These are phyloP conservation scores for Nezara viridula DNA, from an alignment of 2,888 invertebrate genomes.

Conservation along the genomic window DNA sequence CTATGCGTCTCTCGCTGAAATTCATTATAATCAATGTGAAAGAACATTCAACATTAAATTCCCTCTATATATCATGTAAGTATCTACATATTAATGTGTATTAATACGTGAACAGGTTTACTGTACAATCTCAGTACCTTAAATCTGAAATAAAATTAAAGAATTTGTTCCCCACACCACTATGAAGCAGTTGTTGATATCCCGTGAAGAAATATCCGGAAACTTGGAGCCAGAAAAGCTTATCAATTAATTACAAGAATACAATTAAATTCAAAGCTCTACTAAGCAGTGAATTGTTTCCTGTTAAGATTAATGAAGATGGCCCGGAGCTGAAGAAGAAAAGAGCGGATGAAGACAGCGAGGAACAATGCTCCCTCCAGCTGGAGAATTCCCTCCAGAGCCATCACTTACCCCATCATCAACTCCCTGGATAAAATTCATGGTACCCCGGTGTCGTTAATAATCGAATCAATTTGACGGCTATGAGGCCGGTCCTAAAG, in stretches of 20 bases:
- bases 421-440: conserved; percentile 41
- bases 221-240: neutral
- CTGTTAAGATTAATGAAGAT: conserved; percentile 30
- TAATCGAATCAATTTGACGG: conserved; percentile 59
- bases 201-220: neutral
- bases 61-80: too few relatives aligned
- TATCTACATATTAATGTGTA: too few relatives aligned
- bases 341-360: neutral
- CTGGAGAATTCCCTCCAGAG: conserved; percentile 50
- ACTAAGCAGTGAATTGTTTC: conserved; percentile 24
- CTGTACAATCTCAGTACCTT: too few relatives aligned
- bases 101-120: too few relatives aligned
- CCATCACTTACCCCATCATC: conserved; percentile 52
- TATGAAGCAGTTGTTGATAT: neutral
- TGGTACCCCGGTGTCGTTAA: conserved; percentile 43
- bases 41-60: too few relatives aligned
- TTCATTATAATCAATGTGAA: too few relatives aligned
- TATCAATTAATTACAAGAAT: conserved; percentile 32
- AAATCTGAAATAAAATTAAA: too few relatives aligned
- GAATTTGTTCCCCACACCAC: neutral
- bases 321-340: conserved; percentile 8
- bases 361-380: conserved; percentile 17
- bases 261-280: conserved; percentile 14
- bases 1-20: too few relatives aligned
- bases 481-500: conserved; percentile 48